Base-by-base conservation (phyloP, 2,888 invertebrate genomes). In the Aplocera efformata region DNA sequence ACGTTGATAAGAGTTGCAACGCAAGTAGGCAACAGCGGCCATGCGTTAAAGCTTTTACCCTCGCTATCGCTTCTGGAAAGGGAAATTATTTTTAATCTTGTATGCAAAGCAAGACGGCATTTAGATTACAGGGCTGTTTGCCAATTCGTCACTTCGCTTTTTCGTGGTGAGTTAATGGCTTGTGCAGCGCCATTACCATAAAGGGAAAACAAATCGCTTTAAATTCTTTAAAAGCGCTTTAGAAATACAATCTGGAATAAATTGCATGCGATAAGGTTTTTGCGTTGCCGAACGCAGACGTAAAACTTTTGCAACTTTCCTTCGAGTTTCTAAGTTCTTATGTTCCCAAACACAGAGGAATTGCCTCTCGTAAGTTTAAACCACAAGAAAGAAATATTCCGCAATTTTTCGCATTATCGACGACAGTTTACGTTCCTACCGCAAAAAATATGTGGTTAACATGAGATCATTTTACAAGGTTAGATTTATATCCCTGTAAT, bases 161-260 rank as follows among this genome's bases (percentile, higher is more conserved):
- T 40, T 33, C 32, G 33, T 33, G 26, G 38, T 30, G 6, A 17
- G 25, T 9, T 33, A 40, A 40, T 40, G 29, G 40, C 27, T 27
- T 28, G 23, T 25, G 27, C 32, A 33, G 32, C 24, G 40, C 33
- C 10, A 27, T 40, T 40, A 40, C 24, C 40, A 40, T 40, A 29
- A 33, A 25, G 20, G 9, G 27, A 32, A 32, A 23, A 32, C 38
- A 30, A 8, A 8, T 21, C 9, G 21, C 20, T 3, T 7, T 22
- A 22, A 22, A 22, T 22, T 22, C 22, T n/a, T n/a, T 22, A 7
- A 22, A 22, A 22, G 22, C 22, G 6, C 22, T 7, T 6, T 22
- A 7, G 22, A 22, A 22, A 22, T 22, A 22, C 6, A 22, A 22
- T 22, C 22, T 22, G n/a, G n/a, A 22, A 22, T 22, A 22, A 6